Evolutionary conservation across 2,113 vertebrate species (phyloP).

Genomic region (Gorilla gorilla): DNA sequence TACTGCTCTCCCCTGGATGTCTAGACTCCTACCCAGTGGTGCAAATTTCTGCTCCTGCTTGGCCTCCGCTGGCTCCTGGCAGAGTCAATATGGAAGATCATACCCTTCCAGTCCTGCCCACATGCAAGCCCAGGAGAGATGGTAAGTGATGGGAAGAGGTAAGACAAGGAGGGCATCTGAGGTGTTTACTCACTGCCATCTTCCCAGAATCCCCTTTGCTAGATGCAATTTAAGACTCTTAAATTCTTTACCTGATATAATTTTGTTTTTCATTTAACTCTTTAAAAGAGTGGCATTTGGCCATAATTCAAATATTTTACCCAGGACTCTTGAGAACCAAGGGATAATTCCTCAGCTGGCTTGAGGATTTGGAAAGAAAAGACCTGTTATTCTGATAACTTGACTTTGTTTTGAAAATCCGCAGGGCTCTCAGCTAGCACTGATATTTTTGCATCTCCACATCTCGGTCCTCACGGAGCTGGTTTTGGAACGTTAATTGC

Average conservation of each 20-base stretch:
- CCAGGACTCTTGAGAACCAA: neutral
- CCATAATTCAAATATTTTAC: neutral
- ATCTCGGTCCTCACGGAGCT: neutral
- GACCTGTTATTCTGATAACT: neutral
- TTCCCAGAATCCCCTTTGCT: neutral
- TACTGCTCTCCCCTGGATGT: neutral
- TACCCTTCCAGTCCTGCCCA: neutral
- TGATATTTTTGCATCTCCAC: neutral
- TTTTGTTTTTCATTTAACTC: neutral
- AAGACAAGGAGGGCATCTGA: neutral
- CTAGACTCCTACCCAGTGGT: neutral
- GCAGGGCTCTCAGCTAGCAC: neutral
- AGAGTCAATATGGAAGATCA: neutral
- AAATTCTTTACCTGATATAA: neutral
- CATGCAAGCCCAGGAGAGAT: neutral
- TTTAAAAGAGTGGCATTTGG: neutral
- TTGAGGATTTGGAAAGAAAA: neutral
- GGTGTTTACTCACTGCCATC: neutral
- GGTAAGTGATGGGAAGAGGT: neutral
- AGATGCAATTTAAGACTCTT: neutral
- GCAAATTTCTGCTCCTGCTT: neutral
- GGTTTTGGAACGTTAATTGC: neutral
- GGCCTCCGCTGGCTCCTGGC: neutral
- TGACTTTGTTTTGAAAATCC: neutral
- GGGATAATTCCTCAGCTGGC: neutral